These are phyloP conservation scores for Cavia porcellus DNA, from an alignment of 2,113 vertebrate species.

Conservation along the genomic window DNA sequence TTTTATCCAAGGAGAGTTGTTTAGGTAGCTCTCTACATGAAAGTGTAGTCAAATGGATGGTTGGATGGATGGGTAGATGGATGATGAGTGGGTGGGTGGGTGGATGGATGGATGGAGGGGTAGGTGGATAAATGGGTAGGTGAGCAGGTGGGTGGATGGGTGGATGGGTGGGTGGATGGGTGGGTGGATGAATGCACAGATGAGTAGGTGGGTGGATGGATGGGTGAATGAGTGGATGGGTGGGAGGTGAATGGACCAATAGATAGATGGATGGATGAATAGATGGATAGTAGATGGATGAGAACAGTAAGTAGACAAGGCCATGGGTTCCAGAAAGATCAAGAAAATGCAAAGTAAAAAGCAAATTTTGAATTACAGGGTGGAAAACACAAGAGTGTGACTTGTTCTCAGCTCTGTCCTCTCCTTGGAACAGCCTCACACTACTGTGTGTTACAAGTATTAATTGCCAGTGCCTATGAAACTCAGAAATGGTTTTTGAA, in stretches of 20 bases:
- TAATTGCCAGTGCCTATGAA: slow-evolving; percentile 49
- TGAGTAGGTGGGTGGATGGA: too few relatives aligned
- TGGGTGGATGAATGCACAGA: too few relatives aligned
- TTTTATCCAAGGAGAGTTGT: too few relatives aligned
- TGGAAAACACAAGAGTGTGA: not conserved
- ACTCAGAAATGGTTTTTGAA: not conserved
- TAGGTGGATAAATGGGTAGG: not conserved
- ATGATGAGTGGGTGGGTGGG: not conserved
- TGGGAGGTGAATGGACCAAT: too few relatives aligned
- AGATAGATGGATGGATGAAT: too few relatives aligned
- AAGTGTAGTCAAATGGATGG: too few relatives aligned
- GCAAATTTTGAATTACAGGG: not conserved
- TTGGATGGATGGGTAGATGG: not conserved
- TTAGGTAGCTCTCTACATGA: too few relatives aligned
- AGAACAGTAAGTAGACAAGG: not conserved
- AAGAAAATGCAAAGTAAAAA: not conserved
- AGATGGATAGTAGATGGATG: not conserved
- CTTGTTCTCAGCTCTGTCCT: not conserved
- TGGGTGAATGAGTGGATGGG: too few relatives aligned
- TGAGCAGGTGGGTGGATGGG: too few relatives aligned
- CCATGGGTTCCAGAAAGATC: not conserved
- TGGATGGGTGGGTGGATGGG: too few relatives aligned
- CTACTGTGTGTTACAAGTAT: slow-evolving; percentile 19
- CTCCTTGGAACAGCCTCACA: not conserved
- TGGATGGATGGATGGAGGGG: not conserved